Evolutionary conservation across 2,797 vertebrate genomes (phyloP), one percentile per base, ranked within the genome.

Genomic region (Momotus momota): DNA sequence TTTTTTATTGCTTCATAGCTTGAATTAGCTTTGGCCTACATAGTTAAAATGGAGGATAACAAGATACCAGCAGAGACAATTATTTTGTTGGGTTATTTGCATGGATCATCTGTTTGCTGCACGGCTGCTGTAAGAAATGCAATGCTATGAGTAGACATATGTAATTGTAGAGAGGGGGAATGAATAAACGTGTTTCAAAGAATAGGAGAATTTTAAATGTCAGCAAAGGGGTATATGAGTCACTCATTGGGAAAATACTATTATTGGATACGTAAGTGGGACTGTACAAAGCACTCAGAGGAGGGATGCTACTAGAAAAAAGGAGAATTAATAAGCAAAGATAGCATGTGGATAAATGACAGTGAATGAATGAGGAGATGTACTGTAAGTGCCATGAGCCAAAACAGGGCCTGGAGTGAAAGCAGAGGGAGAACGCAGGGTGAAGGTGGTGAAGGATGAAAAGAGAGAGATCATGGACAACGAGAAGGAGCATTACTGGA

Each of bases 101-200:
- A 93, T 29, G 2, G 73, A 79, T 94, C 52, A 54, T 85, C 64
- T 89, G 52, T 80, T 96, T 46, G 45, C 93, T 94, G 95, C 96
- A 97, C 12, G 45, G 93, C 95, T 96, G 95, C 93, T 95, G 94
- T 95, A 98, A 72, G 80, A 96, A 96, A 95, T 88, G 96, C 29
- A 48, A 80, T 51, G 23, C 96, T 94, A 86, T 78, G 95, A 98
- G 96, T 82, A 97, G 91, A 95, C 88, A 89, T 93, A 96, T 92
- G 91, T 97, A 97, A 97, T 96, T 98, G 97, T 75, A 69, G 95
- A 96, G 81, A 95, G 64, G 88, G 95, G 94, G 97, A 95, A 98
- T 98, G 97, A 98, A 98, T 98, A 98, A 97, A 98, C 48, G 96
- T 97, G 92, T 97, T 97, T 98, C 96, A 97, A 97, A 98, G 98